Base-by-base conservation (phyloP, 2,113 vertebrate genomes). In the Struthidea cinerea region DNA sequence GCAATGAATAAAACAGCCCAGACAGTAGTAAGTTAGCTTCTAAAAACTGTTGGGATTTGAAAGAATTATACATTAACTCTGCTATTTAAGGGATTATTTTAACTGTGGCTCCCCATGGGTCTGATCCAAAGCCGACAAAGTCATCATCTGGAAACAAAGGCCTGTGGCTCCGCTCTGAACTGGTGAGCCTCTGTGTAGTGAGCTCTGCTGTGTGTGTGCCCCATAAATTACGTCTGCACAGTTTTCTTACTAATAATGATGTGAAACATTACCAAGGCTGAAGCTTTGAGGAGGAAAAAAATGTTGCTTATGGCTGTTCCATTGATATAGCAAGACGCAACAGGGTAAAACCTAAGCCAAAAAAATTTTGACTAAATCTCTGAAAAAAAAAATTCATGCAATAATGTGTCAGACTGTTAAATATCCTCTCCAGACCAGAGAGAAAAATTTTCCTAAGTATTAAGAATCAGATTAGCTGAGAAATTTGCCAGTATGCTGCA, bases 11-110 rank as follows among this genome's bases (percentile, higher is more conserved):
- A 92, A 84, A 69, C 68, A 88, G 89, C 93, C 95, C 96, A 96
- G 71, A 95, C 93, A 94, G 93, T 96, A 97, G 94, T 90, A 90
- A 93, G 18, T 42, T 77, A 83, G 35, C 46, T 90, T 94, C 85
- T 74, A 91, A 86, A 94, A 96, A 63, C 68, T 86, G 50, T 60
- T 84, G 82, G 59, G 63, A 74, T 96, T 96, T 95, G 71, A 77
- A 87, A 63, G 75, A 79, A 89, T 90, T 90, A 80, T 94, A 80
- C 27, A 70, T 95, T 91, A 93, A 93, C 23, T 94, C 68, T 33
- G n/a, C 32, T 93, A 88, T 94, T 96, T 80, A 80, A 91, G n/a
- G 46, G 24, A 87, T 96, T 90, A 88, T 94, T 96, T 91, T 83
- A 87, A 79, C 61, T 73, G 42, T 79, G 64, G 23, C 12, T 96